Evolutionary conservation across 2,888 invertebrate species (phyloP), one percentile per base, ranked within the genome.

Genomic region (Dryocosmus kuriphilus): DNA sequence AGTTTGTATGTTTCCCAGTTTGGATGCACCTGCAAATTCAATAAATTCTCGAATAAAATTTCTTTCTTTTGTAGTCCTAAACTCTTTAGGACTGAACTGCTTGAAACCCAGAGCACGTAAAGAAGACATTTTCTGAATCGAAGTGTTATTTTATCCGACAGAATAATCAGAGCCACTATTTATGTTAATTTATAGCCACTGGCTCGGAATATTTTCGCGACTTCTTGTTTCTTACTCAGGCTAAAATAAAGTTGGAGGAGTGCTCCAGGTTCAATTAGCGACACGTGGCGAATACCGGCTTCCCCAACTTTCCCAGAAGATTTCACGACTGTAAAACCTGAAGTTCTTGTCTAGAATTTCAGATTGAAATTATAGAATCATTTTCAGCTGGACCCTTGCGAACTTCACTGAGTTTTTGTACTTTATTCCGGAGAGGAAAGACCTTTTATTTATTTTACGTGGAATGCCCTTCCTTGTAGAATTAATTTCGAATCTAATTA

Each of bases 311-410:
- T 32, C 32, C 61, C 27, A 11, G 63, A 63, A 63, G 63, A 63
- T 63, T 35, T 63, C n/a, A 35, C 30, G 35, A 63, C 35, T 63
- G 32, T 11, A 35, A 32, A 63, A 63, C 32, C 35, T 35, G 1
- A 30, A 63, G n/a, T n/a, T n/a, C 63, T 35, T 63, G 63, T 63
- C 63, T 63, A 35, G 63, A 63, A 63, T 63, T 63, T 63, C 35
- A 63, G n/a, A 63, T 63, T 63, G 63, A 63, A 63, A 63, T 63
- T 63, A 63, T n/a, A 63, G 35, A 63, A 32, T n/a, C 63, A 63
- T 32, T 32, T 63, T 63, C 30, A 35, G 16, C 32, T 2, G 16
- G 32, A 63, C 63, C n/a, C 14, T 32, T 22, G 19, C 22, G 63
- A 32, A 63, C 32, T 63, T 63, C 11, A 11, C 57, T 24, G 6